Base-by-base conservation (phyloP, 2,113 vertebrate genomes). In the Motacilla alba region DNA sequence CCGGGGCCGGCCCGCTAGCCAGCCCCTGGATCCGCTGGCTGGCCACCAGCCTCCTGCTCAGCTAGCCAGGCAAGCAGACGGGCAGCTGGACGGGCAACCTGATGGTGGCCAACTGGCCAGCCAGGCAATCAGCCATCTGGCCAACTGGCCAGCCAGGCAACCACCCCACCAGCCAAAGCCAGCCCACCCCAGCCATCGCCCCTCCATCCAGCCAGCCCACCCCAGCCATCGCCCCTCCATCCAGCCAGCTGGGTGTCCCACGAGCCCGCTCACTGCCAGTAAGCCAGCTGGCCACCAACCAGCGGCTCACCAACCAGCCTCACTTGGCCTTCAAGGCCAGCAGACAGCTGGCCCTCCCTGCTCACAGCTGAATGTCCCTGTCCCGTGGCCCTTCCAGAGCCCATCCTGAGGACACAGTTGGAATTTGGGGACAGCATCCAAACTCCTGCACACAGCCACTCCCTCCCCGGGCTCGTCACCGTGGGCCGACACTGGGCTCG, bases 401-500 rank as follows among this genome's bases (percentile, higher is more conserved):
- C 33, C 35, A 9, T 10, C 77, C 64, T 5, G 21, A n/a, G n/a
- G 35, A 49, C 49, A 60, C 31, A 10, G 20, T 0, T 7, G 47
- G 79, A 23, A 33, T 60, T 27, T 41, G 46, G 21, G 24, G 9
- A 22, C 28, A 62, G 69, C 46, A 70, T 19, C 55, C 43, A 19
- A 35, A 67, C 6, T 19, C 58, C 6, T 35, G 14, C 39, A 12
- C 58, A 39, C 0, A 0, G 33, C 79, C 9, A 6, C 30, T 84
- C 44, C 63, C 10, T 44, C 14, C 43, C 27, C 47, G 9, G 13
- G 17, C 56, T 64, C 3, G 0, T 41, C 83, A 21, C 21, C 1
- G 0, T 31, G 41, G 41, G 26, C 46, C 0, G 0, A 10, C 37
- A 22, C 10, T 0, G 2, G 31, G 72, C 12, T 70, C 5, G 0